A percentile compares a stretch with the other conserved stretches of the same genome.
These are phyloP conservation scores for Pelochelys cantorii DNA, from an alignment of 2,797 vertebrate genomes.

Conservation along the genomic window DNA sequence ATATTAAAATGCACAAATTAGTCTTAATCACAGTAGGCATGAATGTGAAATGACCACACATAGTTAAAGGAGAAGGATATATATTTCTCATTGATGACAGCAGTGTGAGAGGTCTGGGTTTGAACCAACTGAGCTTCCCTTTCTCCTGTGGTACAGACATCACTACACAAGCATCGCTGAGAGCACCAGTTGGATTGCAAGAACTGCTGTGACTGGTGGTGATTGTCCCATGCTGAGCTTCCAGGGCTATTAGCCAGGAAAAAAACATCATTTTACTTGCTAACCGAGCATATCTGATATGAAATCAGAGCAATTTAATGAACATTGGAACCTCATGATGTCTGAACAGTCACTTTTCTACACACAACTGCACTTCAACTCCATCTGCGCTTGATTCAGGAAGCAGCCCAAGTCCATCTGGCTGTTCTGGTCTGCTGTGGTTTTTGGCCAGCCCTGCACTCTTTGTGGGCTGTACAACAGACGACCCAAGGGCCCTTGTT, in stretches of 20 bases:
- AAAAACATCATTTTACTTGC: not conserved
- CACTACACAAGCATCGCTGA: not conserved
- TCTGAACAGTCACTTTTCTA: fast-evolving
- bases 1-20: not conserved
- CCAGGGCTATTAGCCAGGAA: not conserved
- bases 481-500: not conserved
- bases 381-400: fast-evolving
- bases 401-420: not conserved
- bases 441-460: not conserved
- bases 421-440: fast-evolving
- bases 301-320: not conserved
- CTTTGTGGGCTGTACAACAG: not conserved
- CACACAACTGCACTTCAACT: not conserved
- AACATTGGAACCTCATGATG: not conserved
- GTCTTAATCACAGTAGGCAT: not conserved
- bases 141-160: not conserved
- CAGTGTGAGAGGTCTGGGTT: not conserved
- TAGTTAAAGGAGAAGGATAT: not conserved
- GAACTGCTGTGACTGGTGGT: not conserved
- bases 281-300: not conserved
- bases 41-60: not conserved
- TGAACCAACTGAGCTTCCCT: not conserved
- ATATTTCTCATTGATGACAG: not conserved
- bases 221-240: not conserved
- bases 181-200: not conserved